Percentiles rank a stretch among this genome's conserved stretches.
These are phyloP conservation scores for Thermophis baileyi DNA, from an alignment of 2,113 vertebrate genomes.

Conservation along the genomic window DNA sequence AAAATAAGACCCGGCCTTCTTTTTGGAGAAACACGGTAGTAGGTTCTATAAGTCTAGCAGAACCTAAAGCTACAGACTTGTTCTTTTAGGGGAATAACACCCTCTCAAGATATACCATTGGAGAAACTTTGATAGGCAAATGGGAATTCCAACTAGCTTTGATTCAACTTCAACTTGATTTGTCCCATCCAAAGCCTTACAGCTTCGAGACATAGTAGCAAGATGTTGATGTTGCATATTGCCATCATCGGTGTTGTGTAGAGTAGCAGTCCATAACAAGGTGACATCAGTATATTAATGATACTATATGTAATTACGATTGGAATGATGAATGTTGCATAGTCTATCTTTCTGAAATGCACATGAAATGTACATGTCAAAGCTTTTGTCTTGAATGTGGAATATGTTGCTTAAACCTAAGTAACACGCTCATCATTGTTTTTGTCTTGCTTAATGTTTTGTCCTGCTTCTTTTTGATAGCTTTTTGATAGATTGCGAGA, in stretches of 20 bases:
- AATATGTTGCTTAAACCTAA: background rate
- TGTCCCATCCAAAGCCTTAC: background rate
- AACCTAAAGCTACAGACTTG: background rate
- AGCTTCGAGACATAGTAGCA: background rate
- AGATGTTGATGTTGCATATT: background rate
- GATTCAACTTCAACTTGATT: background rate
- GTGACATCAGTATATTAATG: background rate
- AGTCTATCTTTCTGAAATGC: background rate
- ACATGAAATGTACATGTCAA: background rate
- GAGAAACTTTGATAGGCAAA: background rate
- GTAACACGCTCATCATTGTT: background rate
- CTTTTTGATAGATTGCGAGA: constrained; percentile 90
- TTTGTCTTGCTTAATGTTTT: background rate
- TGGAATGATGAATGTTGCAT: background rate
- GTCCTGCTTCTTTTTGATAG: constrained; percentile 61
- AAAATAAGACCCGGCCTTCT: too few species aligned
- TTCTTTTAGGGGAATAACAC: background rate
- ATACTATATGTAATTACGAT: background rate
- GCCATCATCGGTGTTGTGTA: background rate
- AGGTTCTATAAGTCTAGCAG: background rate
- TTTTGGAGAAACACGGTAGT: too few species aligned
- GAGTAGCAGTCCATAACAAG: background rate
- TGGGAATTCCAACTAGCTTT: background rate
- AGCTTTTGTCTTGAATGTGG: background rate
- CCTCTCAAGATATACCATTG: background rate